Percentiles rank a stretch among this genome's conserved stretches.
Evolutionary conservation across 2,888 invertebrate genomes (phyloP).

Genomic region (Acleris literana): DNA sequence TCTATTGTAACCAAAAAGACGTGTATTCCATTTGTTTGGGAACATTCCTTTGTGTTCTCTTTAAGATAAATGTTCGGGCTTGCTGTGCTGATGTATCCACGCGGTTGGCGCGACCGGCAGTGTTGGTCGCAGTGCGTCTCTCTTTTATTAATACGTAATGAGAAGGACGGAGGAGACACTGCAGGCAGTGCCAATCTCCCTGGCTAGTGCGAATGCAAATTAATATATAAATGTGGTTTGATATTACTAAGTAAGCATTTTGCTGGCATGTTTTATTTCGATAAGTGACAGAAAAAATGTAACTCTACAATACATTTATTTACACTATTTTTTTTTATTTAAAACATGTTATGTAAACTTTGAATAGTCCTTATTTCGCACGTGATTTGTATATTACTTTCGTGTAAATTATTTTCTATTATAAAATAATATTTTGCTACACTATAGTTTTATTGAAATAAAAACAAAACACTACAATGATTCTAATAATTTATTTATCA

Average conservation of each 20-base stretch:
- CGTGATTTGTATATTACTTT: constrained; percentile 16
- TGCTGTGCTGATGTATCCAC: neutral
- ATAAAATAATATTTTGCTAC: constrained; percentile 31
- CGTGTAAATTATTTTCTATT: constrained; percentile 23
- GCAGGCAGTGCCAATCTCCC: neutral
- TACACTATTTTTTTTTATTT: neutral
- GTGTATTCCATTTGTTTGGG: constrained; percentile 4
- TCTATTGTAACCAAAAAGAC: neutral
- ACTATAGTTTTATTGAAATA: constrained; percentile 9
- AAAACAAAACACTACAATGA: constrained; percentile 13
- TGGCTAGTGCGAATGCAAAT: neutral
- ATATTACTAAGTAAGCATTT: constrained; percentile 5
- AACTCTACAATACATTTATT: neutral
- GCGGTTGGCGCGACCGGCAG: neutral
- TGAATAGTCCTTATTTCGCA: neutral
- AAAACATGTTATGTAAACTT: neutral
- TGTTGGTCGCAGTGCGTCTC: neutral
- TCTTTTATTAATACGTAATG: neutral
- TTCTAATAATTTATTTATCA: constrained; percentile 58
- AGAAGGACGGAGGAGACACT: neutral
- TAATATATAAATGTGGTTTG: constrained; percentile 2
- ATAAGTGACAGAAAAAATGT: neutral
- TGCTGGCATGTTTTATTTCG: constrained; percentile 2
- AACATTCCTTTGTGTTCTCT: neutral
- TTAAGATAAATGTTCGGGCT: neutral